phyloP scores from a whole-genome alignment of 2,888 invertebrate genomes.

The Melipona bicolor region DNA sequence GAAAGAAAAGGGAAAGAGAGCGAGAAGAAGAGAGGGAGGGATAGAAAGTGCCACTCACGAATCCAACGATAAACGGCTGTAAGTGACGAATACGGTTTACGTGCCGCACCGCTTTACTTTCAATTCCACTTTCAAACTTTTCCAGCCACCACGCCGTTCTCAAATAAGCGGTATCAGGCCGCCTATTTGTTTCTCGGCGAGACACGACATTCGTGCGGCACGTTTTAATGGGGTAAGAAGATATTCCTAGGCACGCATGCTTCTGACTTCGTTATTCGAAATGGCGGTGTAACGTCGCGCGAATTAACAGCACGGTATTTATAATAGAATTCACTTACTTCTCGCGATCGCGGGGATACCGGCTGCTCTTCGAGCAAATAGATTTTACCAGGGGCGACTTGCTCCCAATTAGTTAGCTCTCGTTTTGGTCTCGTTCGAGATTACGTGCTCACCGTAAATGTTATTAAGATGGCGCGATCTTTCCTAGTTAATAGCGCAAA shows the following conservation, averaged over 20 bases:
- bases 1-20: too few species aligned
- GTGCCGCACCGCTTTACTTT: constrained; percentile 80
- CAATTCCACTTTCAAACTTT: constrained; percentile 81
- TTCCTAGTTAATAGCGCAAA: constrained; percentile 1
- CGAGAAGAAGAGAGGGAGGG: neutral
- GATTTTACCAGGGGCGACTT: constrained; percentile 15
- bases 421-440: constrained; percentile 15
- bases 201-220: constrained; percentile 80
- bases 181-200: constrained; percentile 74
- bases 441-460: constrained; percentile 27
- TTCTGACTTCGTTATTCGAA: constrained; percentile 59
- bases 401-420: constrained; percentile 25
- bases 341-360: constrained; percentile 5
- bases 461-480: constrained; percentile 38
- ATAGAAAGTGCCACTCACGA: constrained; percentile 36
- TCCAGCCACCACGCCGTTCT: constrained; percentile 67
- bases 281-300: constrained; percentile 5
- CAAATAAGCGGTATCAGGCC: constrained; percentile 73
- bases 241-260: constrained; percentile 75
- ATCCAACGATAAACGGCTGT: constrained; percentile 65
- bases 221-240: constrained; percentile 76
- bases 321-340: constrained; percentile 37
- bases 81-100: constrained; percentile 75
- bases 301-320: constrained; percentile 27
- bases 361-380: constrained; percentile 11